Evolutionary conservation across 2,888 invertebrate species (phyloP).

Genomic region (Heterodera filipjevi): DNA sequence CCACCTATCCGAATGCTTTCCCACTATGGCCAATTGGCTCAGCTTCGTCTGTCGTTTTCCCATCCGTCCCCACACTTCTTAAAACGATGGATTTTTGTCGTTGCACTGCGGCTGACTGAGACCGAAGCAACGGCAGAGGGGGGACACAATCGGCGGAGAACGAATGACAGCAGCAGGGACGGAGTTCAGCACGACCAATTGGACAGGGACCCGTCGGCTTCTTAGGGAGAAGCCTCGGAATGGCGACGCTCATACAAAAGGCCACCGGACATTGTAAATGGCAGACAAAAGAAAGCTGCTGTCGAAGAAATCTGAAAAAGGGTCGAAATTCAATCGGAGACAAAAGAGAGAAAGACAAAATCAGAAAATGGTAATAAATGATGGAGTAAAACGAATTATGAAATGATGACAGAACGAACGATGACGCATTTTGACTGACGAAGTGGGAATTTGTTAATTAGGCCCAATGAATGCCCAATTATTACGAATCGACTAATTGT

Average conservation of each 20-base stretch:
- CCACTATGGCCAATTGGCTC: conserved; percentile 21
- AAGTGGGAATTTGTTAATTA: too few relatives aligned
- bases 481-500: too few relatives aligned
- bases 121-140: neutral
- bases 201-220: neutral
- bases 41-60: neutral
- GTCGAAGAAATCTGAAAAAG: neutral
- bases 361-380: too few relatives aligned
- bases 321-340: neutral
- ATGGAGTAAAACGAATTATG: too few relatives aligned
- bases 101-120: neutral
- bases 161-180: neutral
- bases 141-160: too few relatives aligned
- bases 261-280: neutral
- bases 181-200: too few relatives aligned
- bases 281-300: neutral
- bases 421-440: too few relatives aligned
- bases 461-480: too few relatives aligned
- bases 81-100: neutral
- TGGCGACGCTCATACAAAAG: conserved; percentile 20
- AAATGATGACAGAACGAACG: too few relatives aligned
- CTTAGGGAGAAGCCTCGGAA: conserved; percentile 14
- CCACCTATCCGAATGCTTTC: conserved; percentile 18
- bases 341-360: too few relatives aligned
- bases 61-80: neutral